Conservation (phyloP, 2,888 invertebrate genomes). For the Morinoia aosen region DNA sequence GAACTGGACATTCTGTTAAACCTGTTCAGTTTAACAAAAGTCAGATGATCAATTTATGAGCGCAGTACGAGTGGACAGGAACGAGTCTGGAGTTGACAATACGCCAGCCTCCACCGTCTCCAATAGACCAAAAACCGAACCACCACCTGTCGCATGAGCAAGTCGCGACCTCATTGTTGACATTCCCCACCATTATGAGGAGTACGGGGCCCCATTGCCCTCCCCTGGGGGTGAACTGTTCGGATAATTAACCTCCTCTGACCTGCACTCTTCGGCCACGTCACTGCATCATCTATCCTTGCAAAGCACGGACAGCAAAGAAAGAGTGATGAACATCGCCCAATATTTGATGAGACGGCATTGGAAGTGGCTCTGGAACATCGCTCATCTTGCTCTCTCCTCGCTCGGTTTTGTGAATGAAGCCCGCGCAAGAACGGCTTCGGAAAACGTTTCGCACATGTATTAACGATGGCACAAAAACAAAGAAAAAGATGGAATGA, state of each 20-base stretch:
- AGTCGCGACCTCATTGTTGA: neutral
- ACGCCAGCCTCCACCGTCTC: neutral
- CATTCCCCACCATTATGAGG: constrained; percentile 1
- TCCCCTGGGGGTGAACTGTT: neutral
- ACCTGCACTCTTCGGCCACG: neutral
- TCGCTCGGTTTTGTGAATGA: neutral
- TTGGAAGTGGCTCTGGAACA: neutral
- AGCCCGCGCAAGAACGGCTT: neutral
- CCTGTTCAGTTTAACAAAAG: too few relatives aligned
- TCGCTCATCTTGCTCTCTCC: neutral
- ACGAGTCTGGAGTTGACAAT: neutral
- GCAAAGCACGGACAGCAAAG: neutral
- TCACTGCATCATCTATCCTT: neutral
- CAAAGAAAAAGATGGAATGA: neutral
- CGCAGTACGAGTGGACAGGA: neutral
- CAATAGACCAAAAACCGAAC: neutral
- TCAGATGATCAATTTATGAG: too few relatives aligned
- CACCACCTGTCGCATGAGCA: neutral
- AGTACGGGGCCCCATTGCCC: neutral
- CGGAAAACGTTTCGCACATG: neutral
- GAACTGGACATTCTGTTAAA: too few relatives aligned
- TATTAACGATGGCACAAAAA: neutral
- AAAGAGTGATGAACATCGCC: neutral
- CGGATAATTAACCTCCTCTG: constrained; percentile 9
- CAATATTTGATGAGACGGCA: neutral